Evolutionary conservation across 2,888 invertebrate genomes (phyloP), one percentile per base, ranked within the genome.

Genomic region (Pachliopta kotzebuea): DNA sequence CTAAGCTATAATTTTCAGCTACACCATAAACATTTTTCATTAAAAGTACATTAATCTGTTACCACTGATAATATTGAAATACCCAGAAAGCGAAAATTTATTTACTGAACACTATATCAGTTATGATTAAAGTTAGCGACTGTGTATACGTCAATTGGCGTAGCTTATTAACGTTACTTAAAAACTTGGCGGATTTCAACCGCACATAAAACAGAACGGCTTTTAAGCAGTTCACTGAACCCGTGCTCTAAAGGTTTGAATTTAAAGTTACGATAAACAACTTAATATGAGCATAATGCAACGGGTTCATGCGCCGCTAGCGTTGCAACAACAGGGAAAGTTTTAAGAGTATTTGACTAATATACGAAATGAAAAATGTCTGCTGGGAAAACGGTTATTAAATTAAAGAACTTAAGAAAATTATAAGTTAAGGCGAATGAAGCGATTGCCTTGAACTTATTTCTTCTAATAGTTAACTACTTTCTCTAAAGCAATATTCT

Each of bases 201-300:
- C 50, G 14, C 50, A 45, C 45, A 45, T 45, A 45, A 61, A 55
- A 60, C 56, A 60, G 50, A 60, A 65, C 63, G 62, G 69, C 60
- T 56, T 60, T 70, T 63, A 67, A 64, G 53, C 72, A 53, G 74
- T 76, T 71, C 72, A 70, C 60, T 75, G 78, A 79, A 72, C 81
- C 63, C 71, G 17, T 14, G 37, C 52, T 50, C 11, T 24, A 29
- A 79, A 86, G 83, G 80, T 86, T 85, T 80, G 79, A 81, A 81
- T 85, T 84, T 80, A 83, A 85, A 79, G 77, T 77, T 72, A 70
- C 71, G 69, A 68, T 71, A 78, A 74, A 72, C 69, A 67, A 77
- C 73, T 79, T 71, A 75, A 76, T 73, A 79, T 74, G 75, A 70
- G 73, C 74, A 73, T 78, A 76, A 75, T 71, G 68, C 72, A 72